Base-by-base conservation (phyloP, 2,888 invertebrate species). In the Hydrotaea cyrtoneurina region DNA sequence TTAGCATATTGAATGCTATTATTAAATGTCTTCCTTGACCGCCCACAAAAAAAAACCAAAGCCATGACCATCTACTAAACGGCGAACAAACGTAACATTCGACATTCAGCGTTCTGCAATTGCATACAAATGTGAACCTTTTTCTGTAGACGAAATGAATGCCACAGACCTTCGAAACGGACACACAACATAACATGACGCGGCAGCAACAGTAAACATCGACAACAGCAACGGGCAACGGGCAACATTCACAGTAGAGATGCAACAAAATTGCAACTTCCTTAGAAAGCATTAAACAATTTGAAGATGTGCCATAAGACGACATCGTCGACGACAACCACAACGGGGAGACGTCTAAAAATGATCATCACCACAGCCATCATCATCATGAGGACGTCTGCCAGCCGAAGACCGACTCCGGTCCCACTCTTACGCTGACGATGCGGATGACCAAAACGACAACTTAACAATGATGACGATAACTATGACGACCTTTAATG, bases 21-120 rank as follows among this genome's bases (percentile, higher is more conserved):
- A 83, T 69, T 66, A 64, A 85, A 83, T 66, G 82, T 82, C 83
- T 86, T 85, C 85, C 83, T 83, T 86, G 83, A 85, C 83, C 85
- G 86, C 85, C 86, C 85, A 86, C 86, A 43, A 82, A 83, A 55
- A 80, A 57, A 57, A 80, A 7, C 31, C 2, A 2, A 31, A 2
- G 31, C 2, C 31, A 31, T 31, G 31, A 31, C 31, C 31, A 31
- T 31, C 31, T 31, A 31, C 31, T 31, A 31, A 66, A 50, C 26
- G 69, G 17, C 46, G 74, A 62, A 39, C 50, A 21, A 64, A 55
- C 62, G 46, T 53, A 55, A 69, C 64, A 50, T 39, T 53, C 66
- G 43, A 50, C 53, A 75, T 69, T 69, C 31, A 55, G 55, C 43
- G 21, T 13, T 74, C 69, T 62, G 10, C 31, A 57, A 26, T 78